Evolutionary conservation across 1,140 invertebrate species (phyloP).

Genomic region (Frieseomelitta varia): DNA sequence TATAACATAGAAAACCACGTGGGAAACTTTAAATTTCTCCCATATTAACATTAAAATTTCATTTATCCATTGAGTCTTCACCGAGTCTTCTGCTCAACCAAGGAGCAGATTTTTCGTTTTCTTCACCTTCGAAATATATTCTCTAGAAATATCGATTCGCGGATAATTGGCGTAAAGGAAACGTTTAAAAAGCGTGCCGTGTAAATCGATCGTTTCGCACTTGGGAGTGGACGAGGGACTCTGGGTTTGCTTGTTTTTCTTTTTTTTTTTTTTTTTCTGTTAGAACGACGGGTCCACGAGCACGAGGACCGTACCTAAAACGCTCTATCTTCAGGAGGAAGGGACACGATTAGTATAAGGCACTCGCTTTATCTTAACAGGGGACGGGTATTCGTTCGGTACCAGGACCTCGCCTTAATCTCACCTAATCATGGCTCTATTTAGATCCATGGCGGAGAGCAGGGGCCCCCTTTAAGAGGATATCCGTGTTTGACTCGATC

Average conservation of each 20-base stretch:
- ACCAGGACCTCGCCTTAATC: conserved; percentile 50
- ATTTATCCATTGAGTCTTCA: background rate
- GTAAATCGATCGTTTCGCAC: conserved; percentile 44
- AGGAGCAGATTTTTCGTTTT: background rate
- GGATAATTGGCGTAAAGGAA: conserved; percentile 27
- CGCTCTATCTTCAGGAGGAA: conserved; percentile 63
- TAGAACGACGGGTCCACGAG: conserved; percentile 25
- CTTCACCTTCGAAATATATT: background rate
- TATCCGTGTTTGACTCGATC: conserved; percentile 75
- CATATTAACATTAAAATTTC: background rate
- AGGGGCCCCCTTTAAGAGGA: conserved; percentile 74
- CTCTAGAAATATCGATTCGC: conserved; percentile 11
- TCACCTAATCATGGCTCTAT: conserved; percentile 75
- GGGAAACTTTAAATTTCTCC: too few relatives aligned
- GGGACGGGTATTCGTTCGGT: conserved; percentile 64
- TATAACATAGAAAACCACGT: too few relatives aligned
- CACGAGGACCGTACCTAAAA: conserved; percentile 47
- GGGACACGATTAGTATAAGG: conserved; percentile 72
- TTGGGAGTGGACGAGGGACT: background rate
- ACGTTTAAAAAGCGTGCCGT: conserved; percentile 14
- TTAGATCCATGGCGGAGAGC: conserved; percentile 65
- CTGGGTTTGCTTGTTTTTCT: background rate
- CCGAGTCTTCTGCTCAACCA: background rate
- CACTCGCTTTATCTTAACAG: conserved; percentile 74
- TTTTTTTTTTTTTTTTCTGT: conserved; percentile 23